Evolutionary conservation across 2,888 invertebrate species (phyloP).

Genomic region (Agrochola litura): DNA sequence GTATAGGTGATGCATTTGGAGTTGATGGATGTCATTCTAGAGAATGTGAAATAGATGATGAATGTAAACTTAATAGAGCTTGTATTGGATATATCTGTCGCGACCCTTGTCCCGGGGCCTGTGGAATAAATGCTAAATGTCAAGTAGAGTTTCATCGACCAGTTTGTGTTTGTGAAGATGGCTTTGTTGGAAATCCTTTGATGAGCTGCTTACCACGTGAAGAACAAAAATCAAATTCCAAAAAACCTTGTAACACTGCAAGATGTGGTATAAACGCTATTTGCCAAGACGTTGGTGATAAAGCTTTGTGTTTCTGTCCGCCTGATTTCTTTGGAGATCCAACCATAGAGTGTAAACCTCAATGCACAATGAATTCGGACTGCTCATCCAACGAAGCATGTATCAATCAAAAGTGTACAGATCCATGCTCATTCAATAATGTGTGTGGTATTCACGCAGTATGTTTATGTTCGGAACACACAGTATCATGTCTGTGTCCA

Average conservation of each 20-base stretch:
- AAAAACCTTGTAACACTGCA: constrained; percentile 93
- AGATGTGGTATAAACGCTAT: constrained; percentile 95
- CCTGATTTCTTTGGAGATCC: constrained; percentile 95
- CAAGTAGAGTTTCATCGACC: constrained; percentile 95
- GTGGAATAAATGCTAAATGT: constrained; percentile 94
- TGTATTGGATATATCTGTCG: constrained; percentile 95
- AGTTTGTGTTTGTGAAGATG: constrained; percentile 93
- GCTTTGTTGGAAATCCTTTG: constrained; percentile 94
- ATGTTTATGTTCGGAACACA: constrained; percentile 95
- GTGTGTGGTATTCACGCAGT: constrained; percentile 95
- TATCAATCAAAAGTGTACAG: constrained; percentile 93
- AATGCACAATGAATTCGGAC: constrained; percentile 96
- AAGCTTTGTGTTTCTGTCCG: constrained; percentile 94
- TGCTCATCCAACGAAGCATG: constrained; percentile 94
- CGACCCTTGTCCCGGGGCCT: constrained; percentile 95
- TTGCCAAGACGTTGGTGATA: constrained; percentile 93
- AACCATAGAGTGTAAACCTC: constrained; percentile 93
- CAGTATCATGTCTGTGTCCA: constrained; percentile 95
- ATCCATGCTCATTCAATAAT: constrained; percentile 93
- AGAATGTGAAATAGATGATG: constrained; percentile 95
- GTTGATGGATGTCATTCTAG: constrained; percentile 93
- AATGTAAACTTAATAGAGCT: constrained; percentile 93
- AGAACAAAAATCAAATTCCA: constrained; percentile 84
- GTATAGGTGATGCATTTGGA: constrained; percentile 94
- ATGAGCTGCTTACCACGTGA: constrained; percentile 92